Base-by-base conservation (phyloP, 2,113 vertebrate species). In the Corythaeola cristata region DNA sequence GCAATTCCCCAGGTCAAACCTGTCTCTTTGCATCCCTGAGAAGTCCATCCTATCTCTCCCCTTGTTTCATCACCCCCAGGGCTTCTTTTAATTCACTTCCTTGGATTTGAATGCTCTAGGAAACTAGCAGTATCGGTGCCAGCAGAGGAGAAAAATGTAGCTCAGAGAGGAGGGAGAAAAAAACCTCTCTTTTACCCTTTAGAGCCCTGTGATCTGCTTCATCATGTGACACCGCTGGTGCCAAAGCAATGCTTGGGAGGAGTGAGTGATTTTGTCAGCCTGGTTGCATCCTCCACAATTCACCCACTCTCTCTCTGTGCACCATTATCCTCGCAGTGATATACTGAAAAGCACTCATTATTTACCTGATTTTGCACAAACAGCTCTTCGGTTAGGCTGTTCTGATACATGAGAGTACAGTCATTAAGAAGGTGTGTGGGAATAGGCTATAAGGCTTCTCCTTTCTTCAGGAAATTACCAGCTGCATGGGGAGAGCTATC, bases 1-100 rank as follows among this genome's bases (percentile, higher is more conserved):
- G 53, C 47, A 85, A 72, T 60, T 94, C 64, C 80, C 35, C 82
- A 68, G 56, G 69, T 60, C 52, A 63, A 64, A 84, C 60, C 60
- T 80, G 79, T 77, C 82, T 90, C n/a, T 80, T 15, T 44, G 72
- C 56, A 75, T 64, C 83, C 82, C 76, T 3, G 47, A 72, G 33
- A 93, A 84, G 55, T 78, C 59, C 80, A 78, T 80, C 56, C 79
- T 71, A 30, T 58, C 86, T 90, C 15, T 81, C 80, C 63, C 67
- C 68, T 77, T 81, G 60, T 39, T 85, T 30, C 66, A 75, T 56
- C 33, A 85, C 30, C 21, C 60, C 49, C 74, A 79, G 87, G 77
- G 74, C 64, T 94, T 93, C 86, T 86, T 96, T 84, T 89, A 86
- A 92, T 90, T 96, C 45, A 59, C 35, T 68, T 94, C 35, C 56